A percentile compares a stretch with the other conserved stretches of the same genome.
These are phyloP conservation scores for Microcebus tavaratra DNA, from an alignment of 2,113 vertebrate genomes.

Conservation along the genomic window DNA sequence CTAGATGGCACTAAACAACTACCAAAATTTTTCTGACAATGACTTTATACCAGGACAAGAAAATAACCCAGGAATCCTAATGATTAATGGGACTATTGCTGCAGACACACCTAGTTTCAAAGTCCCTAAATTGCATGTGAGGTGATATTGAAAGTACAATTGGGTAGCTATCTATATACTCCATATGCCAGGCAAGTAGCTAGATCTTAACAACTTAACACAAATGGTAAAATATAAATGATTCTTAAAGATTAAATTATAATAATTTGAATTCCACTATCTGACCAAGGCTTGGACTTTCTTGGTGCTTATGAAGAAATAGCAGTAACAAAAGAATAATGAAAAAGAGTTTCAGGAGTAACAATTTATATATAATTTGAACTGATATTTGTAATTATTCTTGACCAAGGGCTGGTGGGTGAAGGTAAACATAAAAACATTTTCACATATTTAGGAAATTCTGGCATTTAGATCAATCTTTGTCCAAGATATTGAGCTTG, in stretches of 20 bases:
- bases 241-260: background rate
- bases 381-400: background rate
- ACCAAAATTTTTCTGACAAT: background rate
- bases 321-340: background rate
- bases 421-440: background rate
- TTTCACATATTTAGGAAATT: background rate
- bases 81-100: background rate
- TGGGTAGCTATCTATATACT: background rate
- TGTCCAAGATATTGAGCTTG: background rate
- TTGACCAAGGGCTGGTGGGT: background rate
- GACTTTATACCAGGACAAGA: background rate
- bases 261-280: background rate
- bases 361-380: background rate
- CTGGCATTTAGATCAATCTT: background rate
- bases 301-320: background rate
- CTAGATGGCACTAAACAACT: constrained; percentile 75
- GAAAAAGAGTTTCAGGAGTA: background rate
- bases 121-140: background rate
- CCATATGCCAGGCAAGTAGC: background rate
- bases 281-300: background rate
- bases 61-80: background rate
- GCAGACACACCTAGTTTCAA: background rate
- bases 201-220: background rate
- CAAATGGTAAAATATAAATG: background rate
- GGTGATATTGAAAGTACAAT: background rate